Evolutionary conservation across 2,888 invertebrate species (phyloP).

Genomic region (Bruchidius siliquastri): DNA sequence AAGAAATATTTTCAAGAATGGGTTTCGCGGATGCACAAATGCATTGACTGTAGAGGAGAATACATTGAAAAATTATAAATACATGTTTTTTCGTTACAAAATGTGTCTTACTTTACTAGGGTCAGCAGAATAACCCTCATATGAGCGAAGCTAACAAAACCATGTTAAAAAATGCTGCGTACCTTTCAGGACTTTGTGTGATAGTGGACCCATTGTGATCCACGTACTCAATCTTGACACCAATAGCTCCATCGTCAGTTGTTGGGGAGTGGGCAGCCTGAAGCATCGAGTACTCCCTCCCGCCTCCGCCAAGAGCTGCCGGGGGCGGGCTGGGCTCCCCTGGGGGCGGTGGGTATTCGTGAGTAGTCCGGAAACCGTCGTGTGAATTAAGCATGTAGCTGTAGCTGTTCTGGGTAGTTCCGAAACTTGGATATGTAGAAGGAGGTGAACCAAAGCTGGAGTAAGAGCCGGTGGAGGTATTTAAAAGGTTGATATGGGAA

Average conservation of each 20-base stretch:
- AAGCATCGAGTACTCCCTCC: constrained; percentile 63
- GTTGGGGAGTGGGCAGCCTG: constrained; percentile 58
- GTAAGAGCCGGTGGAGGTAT: constrained; percentile 62
- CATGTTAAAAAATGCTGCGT: constrained; percentile 38
- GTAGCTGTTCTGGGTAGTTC: constrained; percentile 55
- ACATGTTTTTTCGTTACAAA: no score
- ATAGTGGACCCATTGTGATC: constrained; percentile 39
- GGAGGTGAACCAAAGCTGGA: constrained; percentile 58
- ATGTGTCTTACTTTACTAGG: no score
- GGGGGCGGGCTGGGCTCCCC: constrained; percentile 59
- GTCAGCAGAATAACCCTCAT: no score
- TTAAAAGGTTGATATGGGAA: constrained; percentile 69
- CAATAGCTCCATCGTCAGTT: constrained; percentile 44
- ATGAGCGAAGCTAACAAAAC: no score
- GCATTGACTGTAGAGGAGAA: no score
- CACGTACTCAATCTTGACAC: constrained; percentile 46
- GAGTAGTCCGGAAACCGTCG: constrained; percentile 61
- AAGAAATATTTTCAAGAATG: no score
- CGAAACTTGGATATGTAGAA: constrained; percentile 59
- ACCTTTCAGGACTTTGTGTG: constrained; percentile 53
- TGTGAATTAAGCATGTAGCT: constrained; percentile 66
- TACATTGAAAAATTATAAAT: no score
- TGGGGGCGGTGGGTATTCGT: constrained; percentile 55
- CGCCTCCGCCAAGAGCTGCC: constrained; percentile 34
- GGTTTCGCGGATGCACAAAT: no score